A percentile compares a stretch with the other conserved stretches of the same genome.
Conservation (phyloP, 2,888 invertebrate genomes). For the Ochropacha duplaris region DNA sequence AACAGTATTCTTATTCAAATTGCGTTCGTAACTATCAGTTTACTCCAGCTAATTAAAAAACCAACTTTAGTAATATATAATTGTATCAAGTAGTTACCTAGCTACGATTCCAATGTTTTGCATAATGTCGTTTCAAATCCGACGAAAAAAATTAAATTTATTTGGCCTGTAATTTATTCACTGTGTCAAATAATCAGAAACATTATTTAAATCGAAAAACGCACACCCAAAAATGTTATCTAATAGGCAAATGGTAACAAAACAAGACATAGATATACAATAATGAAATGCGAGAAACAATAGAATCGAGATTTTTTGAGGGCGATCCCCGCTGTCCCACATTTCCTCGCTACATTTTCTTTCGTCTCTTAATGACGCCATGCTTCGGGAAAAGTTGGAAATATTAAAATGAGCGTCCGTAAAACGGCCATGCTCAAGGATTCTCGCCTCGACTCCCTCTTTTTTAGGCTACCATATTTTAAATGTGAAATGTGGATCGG, state of each 20-base stretch:
- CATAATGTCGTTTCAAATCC: not conserved
- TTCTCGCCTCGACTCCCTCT: conserved; percentile 60
- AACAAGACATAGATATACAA: not conserved
- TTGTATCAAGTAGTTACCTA: too few species aligned
- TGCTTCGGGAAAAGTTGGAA: conserved; percentile 67
- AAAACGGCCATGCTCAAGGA: conserved; percentile 70
- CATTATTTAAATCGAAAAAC: not conserved
- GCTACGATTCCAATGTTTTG: not conserved
- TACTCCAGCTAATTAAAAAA: too few species aligned
- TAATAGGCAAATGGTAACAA: conserved; percentile 1
- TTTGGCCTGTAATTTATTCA: too few species aligned
- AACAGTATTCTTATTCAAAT: too few species aligned
- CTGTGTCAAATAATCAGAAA: not conserved
- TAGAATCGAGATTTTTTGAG: conserved; percentile 61
- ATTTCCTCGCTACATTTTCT: conserved; percentile 65
- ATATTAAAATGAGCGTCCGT: conserved; percentile 80
- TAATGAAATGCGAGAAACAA: conserved; percentile 64
- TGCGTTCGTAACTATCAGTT: too few species aligned
- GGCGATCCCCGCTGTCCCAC: conserved; percentile 66
- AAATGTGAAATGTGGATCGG: conserved; percentile 22
- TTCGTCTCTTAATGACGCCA: conserved; percentile 73
- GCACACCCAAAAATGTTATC: not conserved
- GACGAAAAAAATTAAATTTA: too few species aligned
- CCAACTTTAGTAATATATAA: too few species aligned
- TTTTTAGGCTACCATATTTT: conserved; percentile 35